These are phyloP conservation scores for Anarrhichthys ocellatus DNA, from an alignment of 2,113 vertebrate species.

Conservation along the genomic window DNA sequence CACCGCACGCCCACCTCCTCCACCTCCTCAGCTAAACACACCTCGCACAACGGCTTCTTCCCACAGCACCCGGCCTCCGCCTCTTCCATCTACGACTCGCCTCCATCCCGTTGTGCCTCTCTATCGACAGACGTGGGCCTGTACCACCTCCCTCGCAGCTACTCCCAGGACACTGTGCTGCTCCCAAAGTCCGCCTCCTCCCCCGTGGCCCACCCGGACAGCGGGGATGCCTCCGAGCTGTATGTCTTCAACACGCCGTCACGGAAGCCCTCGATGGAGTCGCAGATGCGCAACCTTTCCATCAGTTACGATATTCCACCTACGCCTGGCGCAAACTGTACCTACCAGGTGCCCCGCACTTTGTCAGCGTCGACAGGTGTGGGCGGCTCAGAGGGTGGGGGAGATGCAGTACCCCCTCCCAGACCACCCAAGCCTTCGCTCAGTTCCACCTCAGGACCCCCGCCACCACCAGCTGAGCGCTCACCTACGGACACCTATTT, in stretches of 20 bases:
- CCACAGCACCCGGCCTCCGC: slow-evolving; percentile 84
- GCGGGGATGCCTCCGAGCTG: slow-evolving; percentile 84
- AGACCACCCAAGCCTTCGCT: slow-evolving; percentile 94
- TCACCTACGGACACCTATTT: slow-evolving; percentile 91
- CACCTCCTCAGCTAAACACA: slow-evolving; percentile 85
- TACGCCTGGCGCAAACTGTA: slow-evolving; percentile 90
- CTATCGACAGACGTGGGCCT: slow-evolving; percentile 86
- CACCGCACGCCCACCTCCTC: slow-evolving; percentile 87
- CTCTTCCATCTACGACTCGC: slow-evolving; percentile 90
- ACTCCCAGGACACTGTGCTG: slow-evolving; percentile 92
- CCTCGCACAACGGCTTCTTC: slow-evolving; percentile 92
- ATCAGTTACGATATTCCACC: slow-evolving; percentile 96
- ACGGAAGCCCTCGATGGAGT: slow-evolving; percentile 86
- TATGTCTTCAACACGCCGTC: slow-evolving; percentile 89
- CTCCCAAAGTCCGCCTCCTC: slow-evolving; percentile 87
- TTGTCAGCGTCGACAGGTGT: slow-evolving; percentile 77
- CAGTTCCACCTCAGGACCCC: slow-evolving; percentile 72
- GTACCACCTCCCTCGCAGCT: slow-evolving; percentile 94
- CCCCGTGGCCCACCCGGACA: slow-evolving; percentile 84
- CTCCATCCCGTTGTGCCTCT: slow-evolving; percentile 85
- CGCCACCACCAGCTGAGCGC: slow-evolving; percentile 84
- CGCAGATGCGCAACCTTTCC: slow-evolving; percentile 90
- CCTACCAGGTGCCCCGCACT: slow-evolving; percentile 93
- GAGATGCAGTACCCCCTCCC: slow-evolving; percentile 92
- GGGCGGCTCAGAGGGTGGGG: slow-evolving; percentile 72